Percentiles rank a stretch among this genome's conserved stretches.
Conservation (phyloP, 2,797 vertebrate genomes). For the Mus spretus region DNA sequence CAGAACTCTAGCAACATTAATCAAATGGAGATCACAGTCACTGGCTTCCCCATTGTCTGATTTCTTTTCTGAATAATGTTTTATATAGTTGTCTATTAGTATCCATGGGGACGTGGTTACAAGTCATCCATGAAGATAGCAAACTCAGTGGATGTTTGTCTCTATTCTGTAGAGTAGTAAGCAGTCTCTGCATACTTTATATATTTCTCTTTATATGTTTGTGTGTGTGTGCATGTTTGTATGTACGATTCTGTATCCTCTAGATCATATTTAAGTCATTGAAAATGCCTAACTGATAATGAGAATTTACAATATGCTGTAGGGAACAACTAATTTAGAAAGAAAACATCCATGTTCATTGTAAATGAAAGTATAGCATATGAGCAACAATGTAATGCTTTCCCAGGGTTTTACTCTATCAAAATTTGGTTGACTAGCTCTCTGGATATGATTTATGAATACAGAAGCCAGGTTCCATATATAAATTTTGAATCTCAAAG, state of each 20-base stretch:
- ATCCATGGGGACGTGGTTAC: not conserved
- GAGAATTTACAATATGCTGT: too few species aligned
- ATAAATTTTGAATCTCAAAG: not conserved
- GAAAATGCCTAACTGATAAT: not conserved
- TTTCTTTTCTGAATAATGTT: not conserved
- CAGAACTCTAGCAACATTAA: not conserved
- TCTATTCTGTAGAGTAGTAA: not conserved
- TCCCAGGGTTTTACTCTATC: not conserved
- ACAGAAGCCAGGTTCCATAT: not conserved
- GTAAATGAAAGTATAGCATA: not conserved
- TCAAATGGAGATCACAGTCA: rapidly evolving
- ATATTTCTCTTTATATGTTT: not conserved
- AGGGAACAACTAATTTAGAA: not conserved
- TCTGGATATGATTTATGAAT: not conserved
- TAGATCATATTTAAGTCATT: not conserved
- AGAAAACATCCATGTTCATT: not conserved
- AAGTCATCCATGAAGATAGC: rapidly evolving
- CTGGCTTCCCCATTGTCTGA: rapidly evolving
- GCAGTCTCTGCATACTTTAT: not conserved
- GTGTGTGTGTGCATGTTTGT: not conserved
- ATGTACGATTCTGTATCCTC: not conserved
- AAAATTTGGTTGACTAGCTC: not conserved
- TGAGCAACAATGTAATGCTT: not conserved
- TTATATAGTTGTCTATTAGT: not conserved
- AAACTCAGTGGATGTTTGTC: not conserved